phyloP scores from a whole-genome alignment of 2,888 invertebrate genomes.

The Meliscaeva auricollis region DNA sequence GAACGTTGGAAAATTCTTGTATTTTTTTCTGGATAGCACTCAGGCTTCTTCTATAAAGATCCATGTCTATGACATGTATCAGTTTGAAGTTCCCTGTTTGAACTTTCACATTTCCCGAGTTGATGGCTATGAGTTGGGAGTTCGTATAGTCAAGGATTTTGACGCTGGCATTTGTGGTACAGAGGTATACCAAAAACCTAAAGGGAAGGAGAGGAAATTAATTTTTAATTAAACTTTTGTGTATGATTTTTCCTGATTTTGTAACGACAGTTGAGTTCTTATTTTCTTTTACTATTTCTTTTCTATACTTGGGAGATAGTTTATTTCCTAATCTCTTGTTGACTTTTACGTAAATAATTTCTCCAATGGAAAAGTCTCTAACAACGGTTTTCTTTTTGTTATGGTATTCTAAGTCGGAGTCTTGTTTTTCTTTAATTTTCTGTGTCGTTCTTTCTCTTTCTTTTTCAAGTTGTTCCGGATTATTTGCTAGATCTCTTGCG shows the following conservation, averaged over 20 bases:
- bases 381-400: conserved; percentile 1
- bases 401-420: neutral
- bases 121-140: too few relatives aligned
- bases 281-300: neutral
- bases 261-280: neutral
- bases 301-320: neutral
- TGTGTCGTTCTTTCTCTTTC: neutral
- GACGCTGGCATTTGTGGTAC: too few relatives aligned
- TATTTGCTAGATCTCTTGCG: neutral
- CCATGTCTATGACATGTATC: too few relatives aligned
- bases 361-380: neutral
- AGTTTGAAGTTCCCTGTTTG: too few relatives aligned
- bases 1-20: neutral
- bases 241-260: conserved; percentile 8
- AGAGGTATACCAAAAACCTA: neutral
- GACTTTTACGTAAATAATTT: conserved; percentile 4
- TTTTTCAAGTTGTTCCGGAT: neutral
- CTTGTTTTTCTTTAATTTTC: conserved; percentile 14
- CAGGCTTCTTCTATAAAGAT: too few relatives aligned
- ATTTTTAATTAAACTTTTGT: neutral
- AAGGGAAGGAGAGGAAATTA: conserved; percentile 1
- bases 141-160: too few relatives aligned
- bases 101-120: too few relatives aligned
- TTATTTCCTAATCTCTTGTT: conserved; percentile 3
- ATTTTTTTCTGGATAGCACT: neutral